Conservation (phyloP, 2,113 vertebrate species). For the Aphelocoma coerulescens region DNA sequence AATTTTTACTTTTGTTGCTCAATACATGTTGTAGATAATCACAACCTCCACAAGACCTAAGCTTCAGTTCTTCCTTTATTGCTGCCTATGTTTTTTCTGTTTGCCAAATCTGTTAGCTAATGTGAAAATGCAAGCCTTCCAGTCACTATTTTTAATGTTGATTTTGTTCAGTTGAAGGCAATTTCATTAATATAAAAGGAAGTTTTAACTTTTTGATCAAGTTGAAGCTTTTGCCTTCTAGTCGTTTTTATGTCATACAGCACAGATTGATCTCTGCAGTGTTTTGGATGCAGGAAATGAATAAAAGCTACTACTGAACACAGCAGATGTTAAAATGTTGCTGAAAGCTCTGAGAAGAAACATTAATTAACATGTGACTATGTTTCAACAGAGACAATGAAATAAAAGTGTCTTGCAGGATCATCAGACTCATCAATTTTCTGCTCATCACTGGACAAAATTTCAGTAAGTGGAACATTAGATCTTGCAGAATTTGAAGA, state of each 20-base stretch:
- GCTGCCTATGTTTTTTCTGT: not conserved
- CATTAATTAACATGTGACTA: not conserved
- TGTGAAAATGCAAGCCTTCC: not conserved
- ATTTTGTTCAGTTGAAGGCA: not conserved
- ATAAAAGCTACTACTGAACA: not conserved
- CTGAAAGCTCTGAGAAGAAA: not conserved
- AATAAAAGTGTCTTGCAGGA: not conserved
- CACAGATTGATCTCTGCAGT: not conserved
- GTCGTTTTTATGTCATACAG: not conserved
- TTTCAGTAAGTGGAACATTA: not conserved
- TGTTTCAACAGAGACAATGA: not conserved
- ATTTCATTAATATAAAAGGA: not conserved
- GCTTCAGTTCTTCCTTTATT: not conserved
- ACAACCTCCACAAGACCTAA: not conserved
- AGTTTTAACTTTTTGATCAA: not conserved
- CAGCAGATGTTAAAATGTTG: conserved; percentile 4
- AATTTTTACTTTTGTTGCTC: not conserved
- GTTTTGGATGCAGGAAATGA: not conserved
- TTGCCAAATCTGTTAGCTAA: not conserved
- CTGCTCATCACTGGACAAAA: not conserved
- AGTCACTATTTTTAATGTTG: not conserved
- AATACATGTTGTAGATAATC: accelerated
- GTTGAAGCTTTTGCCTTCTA: not conserved
- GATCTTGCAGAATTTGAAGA: not conserved
- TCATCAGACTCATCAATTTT: not conserved